These are phyloP conservation scores for Heliothis subflexa DNA, from an alignment of 1,140 invertebrate genomes.

Conservation along the genomic window DNA sequence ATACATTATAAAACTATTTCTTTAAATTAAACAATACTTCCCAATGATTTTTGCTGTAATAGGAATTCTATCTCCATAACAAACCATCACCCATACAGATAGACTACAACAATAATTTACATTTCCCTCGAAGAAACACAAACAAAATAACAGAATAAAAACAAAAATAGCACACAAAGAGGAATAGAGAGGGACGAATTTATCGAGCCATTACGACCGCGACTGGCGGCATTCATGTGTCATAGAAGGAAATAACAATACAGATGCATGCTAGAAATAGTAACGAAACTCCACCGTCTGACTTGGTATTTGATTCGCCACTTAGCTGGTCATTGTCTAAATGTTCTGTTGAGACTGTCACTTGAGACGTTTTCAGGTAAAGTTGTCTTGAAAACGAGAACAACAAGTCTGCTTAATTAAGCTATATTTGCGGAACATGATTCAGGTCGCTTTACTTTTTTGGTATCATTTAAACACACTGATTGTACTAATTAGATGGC, in stretches of 20 bases:
- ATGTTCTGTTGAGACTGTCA: not conserved
- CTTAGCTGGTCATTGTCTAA: constrained; percentile 17
- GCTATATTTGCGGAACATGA: too few species aligned
- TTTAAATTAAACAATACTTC: not conserved
- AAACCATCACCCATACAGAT: not conserved
- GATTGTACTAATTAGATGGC: too few species aligned
- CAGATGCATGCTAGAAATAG: constrained; percentile 31
- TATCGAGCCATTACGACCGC: constrained; percentile 47
- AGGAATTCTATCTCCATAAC: constrained; percentile 11
- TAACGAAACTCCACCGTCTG: not conserved
- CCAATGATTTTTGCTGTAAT: not conserved
- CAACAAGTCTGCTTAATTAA: not conserved
- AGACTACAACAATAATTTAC: constrained; percentile 35
- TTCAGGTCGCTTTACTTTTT: too few species aligned
- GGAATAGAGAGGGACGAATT: constrained; percentile 48
- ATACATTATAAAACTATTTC: too few species aligned
- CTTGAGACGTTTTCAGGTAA: not conserved
- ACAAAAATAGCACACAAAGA: constrained; percentile 52
- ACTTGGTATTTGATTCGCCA: constrained; percentile 22
- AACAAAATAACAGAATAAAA: constrained; percentile 45
- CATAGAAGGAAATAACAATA: constrained; percentile 38
- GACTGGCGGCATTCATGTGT: constrained; percentile 40
- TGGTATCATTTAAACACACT: too few species aligned
- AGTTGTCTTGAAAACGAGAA: not conserved
- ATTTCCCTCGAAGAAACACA: constrained; percentile 32